Conservation (phyloP, 2,888 invertebrate genomes). For the Archips xylosteana region DNA sequence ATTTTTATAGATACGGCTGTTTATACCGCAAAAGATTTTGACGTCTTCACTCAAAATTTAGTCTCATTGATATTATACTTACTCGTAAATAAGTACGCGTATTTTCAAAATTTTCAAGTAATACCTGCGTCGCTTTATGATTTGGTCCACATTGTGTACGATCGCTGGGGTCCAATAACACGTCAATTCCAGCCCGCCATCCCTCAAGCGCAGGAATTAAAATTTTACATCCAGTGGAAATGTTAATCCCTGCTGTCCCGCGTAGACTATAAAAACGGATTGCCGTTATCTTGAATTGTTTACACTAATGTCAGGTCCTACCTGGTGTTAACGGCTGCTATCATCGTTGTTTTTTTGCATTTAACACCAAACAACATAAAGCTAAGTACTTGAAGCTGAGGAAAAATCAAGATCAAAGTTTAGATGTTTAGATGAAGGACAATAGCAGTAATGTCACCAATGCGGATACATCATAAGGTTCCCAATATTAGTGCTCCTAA, state of each 20-base stretch:
- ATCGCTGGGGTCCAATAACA: constrained; percentile 74
- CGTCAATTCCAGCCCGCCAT: constrained; percentile 72
- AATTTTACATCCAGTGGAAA: constrained; percentile 80
- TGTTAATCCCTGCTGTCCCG: constrained; percentile 78
- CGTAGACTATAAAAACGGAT: constrained; percentile 76
- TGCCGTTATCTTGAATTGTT: constrained; percentile 75
- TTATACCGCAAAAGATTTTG: too few species aligned
- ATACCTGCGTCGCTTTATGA: constrained; percentile 51
- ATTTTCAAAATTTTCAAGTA: neutral
- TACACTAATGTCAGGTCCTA: constrained; percentile 50
- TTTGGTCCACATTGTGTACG: constrained; percentile 46
- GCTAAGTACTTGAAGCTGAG: too few species aligned
- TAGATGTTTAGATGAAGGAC: neutral
- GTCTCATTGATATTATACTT: neutral
- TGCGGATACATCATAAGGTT: too few species aligned
- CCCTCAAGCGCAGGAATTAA: constrained; percentile 76
- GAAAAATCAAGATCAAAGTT: too few species aligned
- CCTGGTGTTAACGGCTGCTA: neutral
- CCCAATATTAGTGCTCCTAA: neutral
- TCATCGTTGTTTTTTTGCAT: constrained; percentile 5
- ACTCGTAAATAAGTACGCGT: neutral
- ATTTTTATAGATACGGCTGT: too few species aligned
- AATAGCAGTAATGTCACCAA: too few species aligned
- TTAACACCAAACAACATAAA: too few species aligned
- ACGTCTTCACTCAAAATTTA: neutral